Evolutionary conservation across 2,888 invertebrate species (phyloP), one percentile per base, ranked within the genome.

Genomic region (Anorthoa munda): DNA sequence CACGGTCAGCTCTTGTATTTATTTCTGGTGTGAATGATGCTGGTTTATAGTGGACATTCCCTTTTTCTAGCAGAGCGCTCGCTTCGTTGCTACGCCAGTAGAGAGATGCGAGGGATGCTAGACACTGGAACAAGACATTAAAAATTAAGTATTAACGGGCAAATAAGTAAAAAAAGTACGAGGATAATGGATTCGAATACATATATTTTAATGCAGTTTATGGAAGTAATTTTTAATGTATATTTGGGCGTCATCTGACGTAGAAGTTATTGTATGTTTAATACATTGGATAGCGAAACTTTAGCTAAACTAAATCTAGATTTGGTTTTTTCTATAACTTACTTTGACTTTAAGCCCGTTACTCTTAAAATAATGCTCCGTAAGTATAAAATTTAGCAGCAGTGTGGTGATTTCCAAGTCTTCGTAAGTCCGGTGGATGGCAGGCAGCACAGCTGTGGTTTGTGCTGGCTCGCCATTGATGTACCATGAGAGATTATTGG

Each of bases 341-440:
- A 97, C 97, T 97, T 98, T 98, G 86, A 98, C 96, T 95, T 98
- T 98, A 96, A 98, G 97, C 93, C 97, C 97, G 86, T 98, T 97
- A 79, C 97, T 96, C 92, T 97, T 97, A 95, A 98, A 98, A 95
- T 98, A 97, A 91, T 97, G 97, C 88, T 96, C 96, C 80, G 97
- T 97, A 85, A 98, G 97, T 88, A 97, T 96, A 93, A 98, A 98
- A 93, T 98, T 97, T 86, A 98, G 95, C 58, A 97, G 97, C 66
- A 98, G 93, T 50, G 97, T 97, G 51, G 98, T 97, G 70, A 97
- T 97, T 93, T 98, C 97, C 85, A 98, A 95, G 39, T 94, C 92
- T 76, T 95, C 95, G 60, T 93, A 92, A 69, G 93, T 92, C 70
- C 92, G 51, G 21, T 78, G 48, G 12, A 67, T 23, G 2, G 71